Conservation (phyloP, 2,888 invertebrate species). For the Cephus pygmeus region DNA sequence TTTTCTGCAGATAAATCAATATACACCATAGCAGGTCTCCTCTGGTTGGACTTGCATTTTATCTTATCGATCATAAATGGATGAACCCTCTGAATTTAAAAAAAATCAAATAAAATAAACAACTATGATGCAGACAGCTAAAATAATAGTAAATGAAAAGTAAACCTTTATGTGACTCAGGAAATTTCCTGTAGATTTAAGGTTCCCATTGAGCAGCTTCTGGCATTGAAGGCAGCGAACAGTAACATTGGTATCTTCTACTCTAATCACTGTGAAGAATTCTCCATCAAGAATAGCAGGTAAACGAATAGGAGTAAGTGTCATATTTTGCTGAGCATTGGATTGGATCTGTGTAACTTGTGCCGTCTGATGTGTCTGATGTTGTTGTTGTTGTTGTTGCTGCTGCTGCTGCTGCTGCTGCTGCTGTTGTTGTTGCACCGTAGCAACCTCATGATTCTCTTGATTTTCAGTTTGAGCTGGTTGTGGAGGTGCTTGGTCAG, state of each 20-base stretch:
- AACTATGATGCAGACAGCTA: neutral
- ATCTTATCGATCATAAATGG: slow-evolving; percentile 61
- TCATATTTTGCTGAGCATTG: slow-evolving; percentile 51
- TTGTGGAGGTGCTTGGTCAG: slow-evolving; percentile 38
- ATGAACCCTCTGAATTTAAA: slow-evolving; percentile 57
- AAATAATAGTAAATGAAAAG: neutral
- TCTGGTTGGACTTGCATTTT: slow-evolving; percentile 62
- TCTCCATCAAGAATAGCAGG: slow-evolving; percentile 63
- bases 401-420: slow-evolving; percentile 19
- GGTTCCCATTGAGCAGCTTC: slow-evolving; percentile 61
- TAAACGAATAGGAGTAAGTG: slow-evolving; percentile 58
- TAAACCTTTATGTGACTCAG: slow-evolving; percentile 62
- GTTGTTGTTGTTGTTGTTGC: slow-evolving; percentile 29
- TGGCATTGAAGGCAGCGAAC: slow-evolving; percentile 62
- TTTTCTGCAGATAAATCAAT: slow-evolving; percentile 56
- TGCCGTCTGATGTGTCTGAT: slow-evolving; percentile 34
- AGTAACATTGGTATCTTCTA: slow-evolving; percentile 63
- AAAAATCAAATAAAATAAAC: slow-evolving; percentile 19
- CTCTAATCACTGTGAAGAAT: slow-evolving; percentile 60
- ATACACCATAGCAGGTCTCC: slow-evolving; percentile 61
- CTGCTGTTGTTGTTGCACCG: slow-evolving; percentile 15
- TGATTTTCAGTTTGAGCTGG: slow-evolving; percentile 39
- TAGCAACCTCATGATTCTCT: slow-evolving; percentile 43
- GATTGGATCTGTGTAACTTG: slow-evolving; percentile 48
- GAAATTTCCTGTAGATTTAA: slow-evolving; percentile 64